Percentiles rank a stretch among this genome's conserved stretches.
Conservation (phyloP, 2,113 vertebrate genomes). For the Aramus guarauna region DNA sequence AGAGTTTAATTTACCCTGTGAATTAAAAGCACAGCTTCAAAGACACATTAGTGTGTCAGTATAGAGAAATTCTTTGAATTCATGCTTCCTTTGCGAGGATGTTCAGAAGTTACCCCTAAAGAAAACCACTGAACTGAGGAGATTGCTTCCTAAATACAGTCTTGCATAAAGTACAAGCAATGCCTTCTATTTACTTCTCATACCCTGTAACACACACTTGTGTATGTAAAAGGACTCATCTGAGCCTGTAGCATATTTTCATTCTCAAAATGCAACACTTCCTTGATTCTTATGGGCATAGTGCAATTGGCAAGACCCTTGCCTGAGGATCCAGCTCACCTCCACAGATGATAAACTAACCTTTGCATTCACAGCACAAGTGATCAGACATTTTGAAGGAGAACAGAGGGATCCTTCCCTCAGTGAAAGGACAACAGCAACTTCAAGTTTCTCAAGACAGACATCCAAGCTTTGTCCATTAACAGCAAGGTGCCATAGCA, state of each 20-base stretch:
- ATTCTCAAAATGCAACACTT: not conserved
- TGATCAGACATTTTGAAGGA: not conserved
- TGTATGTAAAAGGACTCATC: not conserved
- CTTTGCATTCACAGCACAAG: not conserved
- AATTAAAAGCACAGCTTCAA: constrained; percentile 1
- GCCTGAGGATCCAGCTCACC: not conserved
- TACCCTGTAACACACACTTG: not conserved
- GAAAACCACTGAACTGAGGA: not conserved
- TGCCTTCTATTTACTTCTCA: not conserved
- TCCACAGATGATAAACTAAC: not conserved
- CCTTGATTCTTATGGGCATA: not conserved
- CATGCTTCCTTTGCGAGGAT: not conserved
- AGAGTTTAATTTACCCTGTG: not conserved
- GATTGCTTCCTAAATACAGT: not conserved
- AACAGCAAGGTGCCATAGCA: not conserved
- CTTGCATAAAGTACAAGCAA: not conserved
- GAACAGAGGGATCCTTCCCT: not conserved
- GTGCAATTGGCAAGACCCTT: not conserved
- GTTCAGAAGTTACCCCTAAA: not conserved
- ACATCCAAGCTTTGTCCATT: not conserved
- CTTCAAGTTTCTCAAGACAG: not conserved
- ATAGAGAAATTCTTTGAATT: not conserved
- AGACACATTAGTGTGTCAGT: not conserved
- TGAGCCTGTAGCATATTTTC: not conserved
- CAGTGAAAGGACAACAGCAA: not conserved